phyloP scores from a whole-genome alignment of 2,113 vertebrate genomes.

The Monarcha castaneiventris region DNA sequence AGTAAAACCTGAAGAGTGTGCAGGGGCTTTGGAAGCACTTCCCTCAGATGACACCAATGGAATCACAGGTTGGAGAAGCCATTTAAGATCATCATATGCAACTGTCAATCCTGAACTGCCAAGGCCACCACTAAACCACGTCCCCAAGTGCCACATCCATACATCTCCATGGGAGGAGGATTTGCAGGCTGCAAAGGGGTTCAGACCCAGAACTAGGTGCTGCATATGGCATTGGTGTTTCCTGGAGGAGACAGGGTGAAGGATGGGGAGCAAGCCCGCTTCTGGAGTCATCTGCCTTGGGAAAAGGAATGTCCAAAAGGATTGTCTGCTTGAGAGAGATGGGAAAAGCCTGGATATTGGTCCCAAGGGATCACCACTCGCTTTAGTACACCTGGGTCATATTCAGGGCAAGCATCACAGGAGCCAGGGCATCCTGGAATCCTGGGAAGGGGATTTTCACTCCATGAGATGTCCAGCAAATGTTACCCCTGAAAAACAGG shows the following conservation, averaged over 20 bases:
- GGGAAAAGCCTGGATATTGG: neutral
- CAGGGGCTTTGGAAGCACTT: neutral
- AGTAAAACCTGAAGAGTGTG: neutral
- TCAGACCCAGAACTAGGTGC: neutral
- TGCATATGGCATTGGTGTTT: neutral
- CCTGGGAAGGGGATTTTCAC: neutral
- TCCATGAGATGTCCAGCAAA: neutral
- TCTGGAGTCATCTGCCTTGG: neutral
- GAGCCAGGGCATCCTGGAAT: neutral
- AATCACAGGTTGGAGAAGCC: neutral
- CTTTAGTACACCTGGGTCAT: neutral
- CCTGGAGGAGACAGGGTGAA: neutral
- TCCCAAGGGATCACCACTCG: neutral
- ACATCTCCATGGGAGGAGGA: neutral
- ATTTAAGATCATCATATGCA: neutral
- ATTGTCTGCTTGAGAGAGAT: neutral
- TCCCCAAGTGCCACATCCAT: neutral
- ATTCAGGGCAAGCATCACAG: neutral
- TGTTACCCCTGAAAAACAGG: fast-evolving
- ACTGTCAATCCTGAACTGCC: neutral
- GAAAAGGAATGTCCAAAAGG: neutral
- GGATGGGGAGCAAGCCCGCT: neutral
- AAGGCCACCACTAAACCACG: neutral
- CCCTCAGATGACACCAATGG: fast-evolving
- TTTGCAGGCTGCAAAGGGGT: neutral